A percentile compares a stretch with the other conserved stretches of the same genome.
phyloP scores from a whole-genome alignment of 2,113 vertebrate species.

The Girardinichthys multiradiatus region DNA sequence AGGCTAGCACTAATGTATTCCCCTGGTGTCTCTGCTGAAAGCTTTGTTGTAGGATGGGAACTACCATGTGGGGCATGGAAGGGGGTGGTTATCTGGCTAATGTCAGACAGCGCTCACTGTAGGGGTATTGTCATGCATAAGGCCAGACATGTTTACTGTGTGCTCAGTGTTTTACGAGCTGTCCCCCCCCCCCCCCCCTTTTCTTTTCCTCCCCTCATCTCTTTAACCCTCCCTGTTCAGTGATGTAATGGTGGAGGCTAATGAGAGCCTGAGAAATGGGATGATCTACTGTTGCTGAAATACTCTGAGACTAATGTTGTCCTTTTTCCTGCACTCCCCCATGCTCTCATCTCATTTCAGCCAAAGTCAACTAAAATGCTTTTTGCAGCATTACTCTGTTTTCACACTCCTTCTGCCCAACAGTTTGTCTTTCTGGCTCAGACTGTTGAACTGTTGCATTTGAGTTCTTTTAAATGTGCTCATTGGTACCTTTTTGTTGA shows the following conservation, averaged over 20 bases:
- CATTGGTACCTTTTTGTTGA: not conserved
- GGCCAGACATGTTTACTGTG: slow-evolving; percentile 91
- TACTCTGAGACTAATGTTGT: slow-evolving; percentile 70
- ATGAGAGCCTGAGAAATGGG: slow-evolving; percentile 85
- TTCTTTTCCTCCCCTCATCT: slow-evolving; percentile 50
- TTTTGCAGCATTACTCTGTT: slow-evolving; percentile 8
- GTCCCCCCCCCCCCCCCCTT: slow-evolving; percentile 68
- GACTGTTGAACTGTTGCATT: not conserved
- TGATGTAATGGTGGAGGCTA: slow-evolving; percentile 83
- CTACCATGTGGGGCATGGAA: slow-evolving; percentile 35
- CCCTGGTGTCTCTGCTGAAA: slow-evolving; percentile 60
- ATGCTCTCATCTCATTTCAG: slow-evolving; percentile 44
- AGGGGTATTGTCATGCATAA: slow-evolving; percentile 87
- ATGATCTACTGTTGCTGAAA: slow-evolving; percentile 85
- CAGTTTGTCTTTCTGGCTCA: slow-evolving; percentile 7
- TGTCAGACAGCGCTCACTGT: slow-evolving; percentile 85
- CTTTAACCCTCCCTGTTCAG: slow-evolving; percentile 54
- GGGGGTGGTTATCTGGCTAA: slow-evolving; percentile 71
- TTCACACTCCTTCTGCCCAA: slow-evolving; percentile 17
- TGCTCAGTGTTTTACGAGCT: slow-evolving; percentile 88
- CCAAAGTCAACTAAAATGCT: slow-evolving; percentile 36
- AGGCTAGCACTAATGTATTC: slow-evolving; percentile 67
- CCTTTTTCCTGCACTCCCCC: slow-evolving; percentile 58
- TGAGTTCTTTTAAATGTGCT: not conserved
- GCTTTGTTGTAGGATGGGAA: slow-evolving; percentile 67